A percentile compares a stretch with the other conserved stretches of the same genome.
phyloP scores from a whole-genome alignment of 1,140 invertebrate species.

The Bombus affinis region DNA sequence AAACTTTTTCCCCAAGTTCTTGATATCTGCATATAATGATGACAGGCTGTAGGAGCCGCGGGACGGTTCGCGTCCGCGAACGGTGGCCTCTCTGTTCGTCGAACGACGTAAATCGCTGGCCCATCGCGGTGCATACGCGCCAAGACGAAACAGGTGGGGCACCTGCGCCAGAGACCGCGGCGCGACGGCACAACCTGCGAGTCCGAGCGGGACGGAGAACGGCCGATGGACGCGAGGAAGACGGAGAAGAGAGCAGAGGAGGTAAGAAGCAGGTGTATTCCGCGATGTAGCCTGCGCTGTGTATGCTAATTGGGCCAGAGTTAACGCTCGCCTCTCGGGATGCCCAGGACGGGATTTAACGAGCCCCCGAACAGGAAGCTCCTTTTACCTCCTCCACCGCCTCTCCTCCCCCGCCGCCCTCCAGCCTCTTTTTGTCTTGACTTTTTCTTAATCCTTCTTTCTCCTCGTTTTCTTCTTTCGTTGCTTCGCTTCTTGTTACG shows the following conservation, averaged over 20 bases:
- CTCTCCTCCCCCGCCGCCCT: background rate
- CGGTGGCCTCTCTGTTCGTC: conserved; percentile 45
- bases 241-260: conserved; percentile 21
- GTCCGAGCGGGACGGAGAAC: conserved; percentile 33
- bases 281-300: conserved; percentile 74
- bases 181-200: conserved; percentile 52
- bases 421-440: conserved; percentile 46
- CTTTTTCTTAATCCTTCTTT: conserved; percentile 61
- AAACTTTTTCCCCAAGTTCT: conserved; percentile 36
- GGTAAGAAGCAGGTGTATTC: conserved; percentile 79
- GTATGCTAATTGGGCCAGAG: conserved; percentile 82
- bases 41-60: conserved; percentile 34
- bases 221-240: conserved; percentile 10
- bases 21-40: conserved; percentile 52
- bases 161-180: conserved; percentile 50
- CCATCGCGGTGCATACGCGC: conserved; percentile 50
- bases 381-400: conserved; percentile 51
- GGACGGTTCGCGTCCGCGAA: conserved; percentile 34
- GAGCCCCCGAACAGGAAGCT: conserved; percentile 76
- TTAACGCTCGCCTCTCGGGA: conserved; percentile 73
- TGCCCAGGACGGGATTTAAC: conserved; percentile 76
- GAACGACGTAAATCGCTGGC: conserved; percentile 63
- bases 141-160: conserved; percentile 68
- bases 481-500: conserved; percentile 26
- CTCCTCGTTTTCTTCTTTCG: conserved; percentile 47